These are phyloP conservation scores for Nebria ingens DNA, from an alignment of 1,140 invertebrate species.

Conservation along the genomic window DNA sequence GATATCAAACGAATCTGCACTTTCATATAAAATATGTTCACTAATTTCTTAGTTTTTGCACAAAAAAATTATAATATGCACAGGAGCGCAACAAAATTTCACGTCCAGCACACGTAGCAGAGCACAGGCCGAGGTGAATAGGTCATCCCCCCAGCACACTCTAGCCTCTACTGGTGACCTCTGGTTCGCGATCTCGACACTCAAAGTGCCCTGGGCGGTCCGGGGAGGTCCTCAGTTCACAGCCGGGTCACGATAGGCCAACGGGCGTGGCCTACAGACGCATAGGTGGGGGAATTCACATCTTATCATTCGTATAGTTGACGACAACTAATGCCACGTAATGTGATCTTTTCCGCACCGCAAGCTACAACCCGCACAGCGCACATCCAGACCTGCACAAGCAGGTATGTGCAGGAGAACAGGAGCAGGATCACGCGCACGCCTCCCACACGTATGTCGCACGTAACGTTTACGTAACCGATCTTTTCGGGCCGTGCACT, in stretches of 20 bases:
- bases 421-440: no score
- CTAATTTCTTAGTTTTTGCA: neutral
- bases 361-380: neutral
- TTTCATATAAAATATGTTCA: neutral
- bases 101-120: constrained; percentile 26
- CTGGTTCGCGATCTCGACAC: constrained; percentile 33
- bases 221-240: constrained; percentile 33
- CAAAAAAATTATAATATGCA: neutral
- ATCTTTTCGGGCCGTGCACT: no score
- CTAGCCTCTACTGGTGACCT: constrained; percentile 36
- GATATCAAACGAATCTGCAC: neutral
- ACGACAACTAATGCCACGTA: no score
- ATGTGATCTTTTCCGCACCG: no score
- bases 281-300: constrained; percentile 17
- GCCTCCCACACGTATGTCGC: no score
- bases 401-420: no score
- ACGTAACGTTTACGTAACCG: no score
- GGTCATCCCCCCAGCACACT: constrained; percentile 34
- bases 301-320: neutral
- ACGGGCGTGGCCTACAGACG: constrained; percentile 25
- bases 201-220: constrained; percentile 33
- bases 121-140: constrained; percentile 31
- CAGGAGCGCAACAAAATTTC: neutral
- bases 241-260: constrained; percentile 35
- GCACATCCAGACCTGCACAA: no score